Evolutionary conservation across 2,888 invertebrate species (phyloP), one percentile per base, ranked within the genome.

Genomic region (Tiliacea citrago): DNA sequence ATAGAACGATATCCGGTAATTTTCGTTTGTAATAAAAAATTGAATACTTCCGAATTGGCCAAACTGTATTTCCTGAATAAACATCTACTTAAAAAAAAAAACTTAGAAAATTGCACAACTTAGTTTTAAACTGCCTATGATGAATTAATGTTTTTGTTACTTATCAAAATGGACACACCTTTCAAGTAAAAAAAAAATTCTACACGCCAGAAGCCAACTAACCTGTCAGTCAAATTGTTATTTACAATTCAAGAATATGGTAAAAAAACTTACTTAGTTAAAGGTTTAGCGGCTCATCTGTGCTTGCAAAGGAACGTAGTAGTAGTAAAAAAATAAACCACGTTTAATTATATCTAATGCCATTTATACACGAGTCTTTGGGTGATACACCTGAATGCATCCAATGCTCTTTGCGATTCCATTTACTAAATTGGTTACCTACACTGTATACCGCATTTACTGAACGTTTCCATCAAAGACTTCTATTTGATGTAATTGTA

Each of bases 341-440:
- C 39, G 10, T 49, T 51, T 53, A 71, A 60, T 60, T 66, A 53
- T 60, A 72, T 65, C 60, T 16, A 49, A 72, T 42, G 53, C 16
- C 47, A 42, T 65, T 72, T 12, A 60, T 35, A 72, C 18, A 13
- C 7, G n/a, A 42, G 39, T 73, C 65, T 65, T 72, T 42, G 7
- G 16, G 13, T 35, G 24, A 45, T 71, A 65, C 49, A 80, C 74
- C n/a, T 78, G 68, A 79, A 60, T 75, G 79, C 68, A 75, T 51
- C 24, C 45, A 57, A 81, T 75, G 12, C 68, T 79, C 81, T 68
- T 75, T 68, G n/a, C 42, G 29, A 49, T 45, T 13, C 78, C 81
- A 75, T 79, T 79, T 81, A 57, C 75, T 45, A 68, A 81, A 79
- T 79, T 79, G 60, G 67, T 65, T 51, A 35, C 63, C n/a, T n/a